Evolutionary conservation across 1,140 invertebrate genomes (phyloP).

Genomic region (Bombyx mori): DNA sequence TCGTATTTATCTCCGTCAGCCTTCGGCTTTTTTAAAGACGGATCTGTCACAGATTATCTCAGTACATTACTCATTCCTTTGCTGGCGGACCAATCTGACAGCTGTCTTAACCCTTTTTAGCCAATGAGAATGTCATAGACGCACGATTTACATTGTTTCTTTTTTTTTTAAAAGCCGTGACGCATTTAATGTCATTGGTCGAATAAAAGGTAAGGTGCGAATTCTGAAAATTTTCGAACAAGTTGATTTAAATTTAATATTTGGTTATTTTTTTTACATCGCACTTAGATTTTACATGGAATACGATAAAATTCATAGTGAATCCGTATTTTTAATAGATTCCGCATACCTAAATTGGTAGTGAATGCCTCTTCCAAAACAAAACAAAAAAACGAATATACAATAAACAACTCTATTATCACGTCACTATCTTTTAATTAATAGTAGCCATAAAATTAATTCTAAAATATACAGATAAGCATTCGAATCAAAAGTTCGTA

Average conservation of each 20-base stretch:
- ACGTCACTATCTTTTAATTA: constrained; percentile 12
- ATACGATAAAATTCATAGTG: no score
- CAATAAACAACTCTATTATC: constrained; percentile 3
- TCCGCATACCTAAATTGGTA: not conserved
- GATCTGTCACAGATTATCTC: constrained; percentile 68
- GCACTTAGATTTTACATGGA: no score
- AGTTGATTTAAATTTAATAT: no score
- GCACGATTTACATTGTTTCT: constrained; percentile 55
- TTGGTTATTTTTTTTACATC: no score
- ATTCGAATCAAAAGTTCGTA: constrained; percentile 18
- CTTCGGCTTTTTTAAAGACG: constrained; percentile 65
- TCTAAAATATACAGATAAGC: constrained; percentile 12
- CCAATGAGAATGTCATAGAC: constrained; percentile 61
- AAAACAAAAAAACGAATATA: constrained; percentile 1
- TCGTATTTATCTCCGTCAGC: constrained; percentile 65
- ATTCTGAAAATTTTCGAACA: no score
- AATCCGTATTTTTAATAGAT: no score
- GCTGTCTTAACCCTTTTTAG: constrained; percentile 67
- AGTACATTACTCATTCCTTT: constrained; percentile 61
- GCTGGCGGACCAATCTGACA: constrained; percentile 56
- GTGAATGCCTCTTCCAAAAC: not conserved
- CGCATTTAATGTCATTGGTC: no score
- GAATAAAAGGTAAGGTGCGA: no score
- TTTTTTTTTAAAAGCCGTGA: constrained; percentile 10
- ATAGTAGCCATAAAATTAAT: constrained; percentile 23